Evolutionary conservation across 2,888 invertebrate genomes (phyloP).

Genomic region (Mesoligia furuncula): DNA sequence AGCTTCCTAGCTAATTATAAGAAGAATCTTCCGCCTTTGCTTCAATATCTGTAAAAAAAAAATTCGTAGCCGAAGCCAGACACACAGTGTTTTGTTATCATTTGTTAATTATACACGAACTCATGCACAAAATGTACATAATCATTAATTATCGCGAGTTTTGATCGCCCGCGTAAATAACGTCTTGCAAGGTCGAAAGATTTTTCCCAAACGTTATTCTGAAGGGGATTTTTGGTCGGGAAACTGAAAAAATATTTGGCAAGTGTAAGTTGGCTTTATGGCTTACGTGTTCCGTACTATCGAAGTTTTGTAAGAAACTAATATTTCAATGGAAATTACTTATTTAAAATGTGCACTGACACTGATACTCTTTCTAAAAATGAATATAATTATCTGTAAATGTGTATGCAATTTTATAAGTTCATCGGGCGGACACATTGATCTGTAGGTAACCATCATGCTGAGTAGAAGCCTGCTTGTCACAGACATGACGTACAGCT

Average conservation of each 20-base stretch:
- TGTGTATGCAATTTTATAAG: neutral
- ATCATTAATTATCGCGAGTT: slow-evolving; percentile 42
- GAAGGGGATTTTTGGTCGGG: slow-evolving; percentile 39
- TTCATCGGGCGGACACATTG: neutral
- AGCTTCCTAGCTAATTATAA: slow-evolving; percentile 34
- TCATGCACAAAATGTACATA: slow-evolving; percentile 45
- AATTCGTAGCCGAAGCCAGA: slow-evolving; percentile 35
- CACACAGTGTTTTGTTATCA: slow-evolving; percentile 47
- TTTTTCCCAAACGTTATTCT: slow-evolving; percentile 50
- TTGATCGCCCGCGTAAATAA: slow-evolving; percentile 49
- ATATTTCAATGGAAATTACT: neutral
- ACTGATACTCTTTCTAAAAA: neutral
- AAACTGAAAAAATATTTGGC: slow-evolving; percentile 27
- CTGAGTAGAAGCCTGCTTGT: too few species aligned
- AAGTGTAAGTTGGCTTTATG: neutral
- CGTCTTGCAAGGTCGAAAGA: slow-evolving; percentile 46
- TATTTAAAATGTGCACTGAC: neutral
- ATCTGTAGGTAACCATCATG: too few species aligned
- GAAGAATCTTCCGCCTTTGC: slow-evolving; percentile 28
- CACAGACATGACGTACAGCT: too few species aligned
- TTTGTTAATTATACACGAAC: slow-evolving; percentile 55
- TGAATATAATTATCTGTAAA: neutral
- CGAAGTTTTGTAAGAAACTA: neutral
- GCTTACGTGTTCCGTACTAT: neutral
- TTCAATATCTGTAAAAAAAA: slow-evolving; percentile 1